A percentile compares a stretch with the other conserved stretches of the same genome.
phyloP scores from a whole-genome alignment of 2,888 invertebrate species.

The Prostheceraeus crozeri region DNA sequence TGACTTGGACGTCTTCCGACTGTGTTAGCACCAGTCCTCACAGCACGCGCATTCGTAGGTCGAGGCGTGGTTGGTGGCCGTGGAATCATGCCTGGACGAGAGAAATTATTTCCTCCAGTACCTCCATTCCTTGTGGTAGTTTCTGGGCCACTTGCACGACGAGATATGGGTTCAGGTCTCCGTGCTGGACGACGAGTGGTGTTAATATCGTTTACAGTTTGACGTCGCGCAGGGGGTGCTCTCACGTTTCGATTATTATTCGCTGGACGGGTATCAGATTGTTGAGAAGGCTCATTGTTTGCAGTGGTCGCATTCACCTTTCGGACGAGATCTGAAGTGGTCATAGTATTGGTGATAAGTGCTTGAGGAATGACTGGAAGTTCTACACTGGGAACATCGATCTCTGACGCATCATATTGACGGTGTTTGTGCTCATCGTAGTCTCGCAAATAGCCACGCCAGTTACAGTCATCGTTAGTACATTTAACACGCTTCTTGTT shows the following conservation, averaged over 20 bases:
- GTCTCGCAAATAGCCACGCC: constrained; percentile 33
- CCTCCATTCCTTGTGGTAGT: neutral
- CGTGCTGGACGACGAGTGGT: neutral
- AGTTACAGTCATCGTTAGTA: constrained; percentile 22
- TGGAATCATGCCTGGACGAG: too few species aligned
- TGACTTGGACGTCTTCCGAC: too few species aligned
- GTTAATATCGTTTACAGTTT: neutral
- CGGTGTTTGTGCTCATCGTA: constrained; percentile 32
- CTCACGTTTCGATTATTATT: neutral
- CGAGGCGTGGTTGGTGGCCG: too few species aligned
- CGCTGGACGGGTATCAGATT: too few species aligned
- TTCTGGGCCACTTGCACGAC: neutral
- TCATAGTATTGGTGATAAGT: neutral
- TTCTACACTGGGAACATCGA: constrained; percentile 15
- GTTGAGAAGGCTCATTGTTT: too few species aligned
- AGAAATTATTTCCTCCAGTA: too few species aligned
- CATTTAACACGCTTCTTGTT: constrained; percentile 36
- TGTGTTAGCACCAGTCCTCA: too few species aligned
- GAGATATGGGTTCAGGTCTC: neutral
- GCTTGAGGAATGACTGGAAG: neutral
- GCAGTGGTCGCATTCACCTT: neutral
- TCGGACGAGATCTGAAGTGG: neutral
- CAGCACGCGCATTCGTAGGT: too few species aligned
- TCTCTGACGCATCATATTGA: constrained; percentile 26
- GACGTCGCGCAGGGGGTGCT: neutral